Base-by-base conservation (phyloP, 2,113 vertebrate species). In the Cryptotis parvus region DNA sequence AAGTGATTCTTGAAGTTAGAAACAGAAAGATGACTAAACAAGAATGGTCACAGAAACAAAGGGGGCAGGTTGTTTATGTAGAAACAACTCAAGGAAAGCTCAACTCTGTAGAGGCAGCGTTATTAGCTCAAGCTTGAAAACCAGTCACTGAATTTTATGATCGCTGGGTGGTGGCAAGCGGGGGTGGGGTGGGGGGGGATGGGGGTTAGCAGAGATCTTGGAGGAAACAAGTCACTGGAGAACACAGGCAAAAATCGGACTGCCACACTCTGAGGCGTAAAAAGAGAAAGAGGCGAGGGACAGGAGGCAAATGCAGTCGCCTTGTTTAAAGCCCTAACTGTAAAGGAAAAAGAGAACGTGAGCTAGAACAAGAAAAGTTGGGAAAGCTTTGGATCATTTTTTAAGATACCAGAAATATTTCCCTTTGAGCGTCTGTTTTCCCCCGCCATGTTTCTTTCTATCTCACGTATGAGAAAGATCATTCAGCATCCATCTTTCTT, bases 1-100 rank as follows among this genome's bases (percentile, higher is more conserved):
- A 79, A 70, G 20, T 52, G 26, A 82, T 89, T 89, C 78, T 83
- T 15, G 14, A 80, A 87, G 74, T 76, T 14, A 87, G 22, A 68
- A 24, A 33, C 18, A 81, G 43, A 37, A 82, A 78, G 52, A 72
- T 33, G n/a, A 85, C 26, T 27, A 90, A 9, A 69, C 66, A 85
- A 74, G 66, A 89, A 83, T 24, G 24, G 65, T 73, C 43, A 80
- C 14, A 37, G 31, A 65, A 29, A 11, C 26, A 65, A 31, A 65
- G 18, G 27, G 27, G 31, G 18, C 26, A 65, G 63, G 63, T 29
- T 27, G 61, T 27, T 65, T 6, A 29, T n/a, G n/a, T n/a, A n/a
- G n/a, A n/a, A n/a, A n/a, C n/a, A n/a, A n/a, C n/a, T n/a, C 27
- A 31, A 29, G 63, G 63, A 65, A 65, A 65, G 7, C 77, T 27